Percentiles rank a stretch among this genome's conserved stretches.
phyloP scores from a whole-genome alignment of 30 jellyfish, hydroid and myxozoan genomes.

The Hydractinia symbiolongicarpus region DNA sequence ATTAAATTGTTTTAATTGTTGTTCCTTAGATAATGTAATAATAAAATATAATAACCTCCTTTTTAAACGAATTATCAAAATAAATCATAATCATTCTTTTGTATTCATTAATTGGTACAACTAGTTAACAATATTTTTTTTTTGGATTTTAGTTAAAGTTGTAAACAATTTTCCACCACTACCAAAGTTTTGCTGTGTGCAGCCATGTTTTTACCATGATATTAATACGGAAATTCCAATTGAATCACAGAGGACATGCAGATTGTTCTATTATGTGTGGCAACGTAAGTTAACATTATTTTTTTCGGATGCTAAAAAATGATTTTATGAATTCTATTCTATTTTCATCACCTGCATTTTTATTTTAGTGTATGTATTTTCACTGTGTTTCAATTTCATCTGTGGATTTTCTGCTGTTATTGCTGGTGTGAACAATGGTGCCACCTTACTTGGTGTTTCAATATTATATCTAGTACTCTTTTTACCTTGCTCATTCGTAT shows the following conservation, averaged over 20 bases:
- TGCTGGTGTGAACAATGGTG: slow-evolving; percentile 50
- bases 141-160: slow-evolving; percentile 31
- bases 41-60: too few relatives aligned
- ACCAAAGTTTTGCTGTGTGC: slow-evolving; percentile 65
- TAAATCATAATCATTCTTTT: too few relatives aligned
- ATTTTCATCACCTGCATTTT: too few relatives aligned
- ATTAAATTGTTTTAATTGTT: too few relatives aligned
- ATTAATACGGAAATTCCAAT: slow-evolving; percentile 84
- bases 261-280: slow-evolving; percentile 86
- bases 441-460: slow-evolving; percentile 81
- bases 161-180: slow-evolving; percentile 95
- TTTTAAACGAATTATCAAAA: too few relatives aligned
- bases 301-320: not conserved
- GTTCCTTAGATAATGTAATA: too few relatives aligned
- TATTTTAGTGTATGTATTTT: slow-evolving; percentile 65
- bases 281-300: slow-evolving; percentile 55
- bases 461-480: slow-evolving; percentile 60
- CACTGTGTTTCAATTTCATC: slow-evolving; percentile 69
- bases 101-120: too few relatives aligned
- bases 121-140: too few relatives aligned
- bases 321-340: not conserved
- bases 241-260: slow-evolving; percentile 81
- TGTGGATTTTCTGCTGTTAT: slow-evolving; percentile 64
- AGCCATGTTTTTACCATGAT: slow-evolving; percentile 96
- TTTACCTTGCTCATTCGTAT: slow-evolving; percentile 77